Evolutionary conservation across 1,140 invertebrate species (phyloP).

Genomic region (Drosophila albomicans): DNA sequence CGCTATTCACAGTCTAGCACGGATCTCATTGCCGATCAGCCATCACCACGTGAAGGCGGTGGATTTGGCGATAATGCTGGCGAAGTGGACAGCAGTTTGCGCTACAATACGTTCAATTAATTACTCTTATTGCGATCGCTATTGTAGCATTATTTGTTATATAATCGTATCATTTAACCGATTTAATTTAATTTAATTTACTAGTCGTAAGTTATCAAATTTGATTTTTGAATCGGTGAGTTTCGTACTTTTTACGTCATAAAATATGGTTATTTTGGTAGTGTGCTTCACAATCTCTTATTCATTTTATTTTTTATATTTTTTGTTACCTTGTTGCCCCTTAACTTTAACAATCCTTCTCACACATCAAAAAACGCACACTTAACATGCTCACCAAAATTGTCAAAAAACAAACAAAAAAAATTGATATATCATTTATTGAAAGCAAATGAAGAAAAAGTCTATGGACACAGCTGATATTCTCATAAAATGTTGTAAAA

Average conservation of each 20-base stretch:
- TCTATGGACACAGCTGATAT: slow-evolving; percentile 52
- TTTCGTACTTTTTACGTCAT: slow-evolving; percentile 54
- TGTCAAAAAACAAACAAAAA: slow-evolving; percentile 44
- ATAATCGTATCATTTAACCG: slow-evolving; percentile 62
- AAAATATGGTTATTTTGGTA: slow-evolving; percentile 19
- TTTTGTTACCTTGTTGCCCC: slow-evolving; percentile 20
- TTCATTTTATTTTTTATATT: neutral
- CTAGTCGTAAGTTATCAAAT: slow-evolving; percentile 41
- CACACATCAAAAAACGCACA: slow-evolving; percentile 53
- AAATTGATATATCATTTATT: slow-evolving; percentile 34
- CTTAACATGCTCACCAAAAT: slow-evolving; percentile 55
- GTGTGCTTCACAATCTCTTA: slow-evolving; percentile 21
- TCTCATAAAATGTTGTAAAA: slow-evolving; percentile 60
- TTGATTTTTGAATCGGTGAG: slow-evolving; percentile 55
- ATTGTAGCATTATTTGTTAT: slow-evolving; percentile 57
- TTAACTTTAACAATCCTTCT: slow-evolving; percentile 18
- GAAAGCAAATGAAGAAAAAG: slow-evolving; percentile 40
- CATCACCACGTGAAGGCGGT: slow-evolving; percentile 24
- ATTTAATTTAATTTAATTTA: slow-evolving; percentile 62
- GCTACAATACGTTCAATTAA: slow-evolving; percentile 80
- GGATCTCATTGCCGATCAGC: slow-evolving; percentile 74
- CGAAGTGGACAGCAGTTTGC: slow-evolving; percentile 79
- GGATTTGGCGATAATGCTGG: slow-evolving; percentile 61
- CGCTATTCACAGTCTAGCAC: slow-evolving; percentile 71
- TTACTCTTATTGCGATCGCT: neutral